These are phyloP conservation scores for Drosophila incognita DNA, from an alignment of 2,888 invertebrate genomes.

Conservation along the genomic window DNA sequence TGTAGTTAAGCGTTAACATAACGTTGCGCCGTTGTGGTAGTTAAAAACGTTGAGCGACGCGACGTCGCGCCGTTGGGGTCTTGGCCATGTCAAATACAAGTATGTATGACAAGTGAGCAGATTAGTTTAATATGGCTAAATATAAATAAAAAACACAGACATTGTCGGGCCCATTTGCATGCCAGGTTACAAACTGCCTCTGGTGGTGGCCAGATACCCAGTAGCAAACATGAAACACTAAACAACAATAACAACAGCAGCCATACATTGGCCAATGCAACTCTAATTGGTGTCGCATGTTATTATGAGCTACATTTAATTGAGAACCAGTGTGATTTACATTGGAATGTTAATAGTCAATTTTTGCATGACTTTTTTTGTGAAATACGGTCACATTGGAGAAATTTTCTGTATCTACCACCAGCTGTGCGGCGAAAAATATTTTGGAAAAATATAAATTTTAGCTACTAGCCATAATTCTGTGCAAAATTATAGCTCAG, in stretches of 20 bases:
- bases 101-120: slow-evolving; percentile 34
- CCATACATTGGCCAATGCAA: slow-evolving; percentile 30
- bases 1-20: slow-evolving; percentile 11
- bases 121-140: slow-evolving; percentile 29
- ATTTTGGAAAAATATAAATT: slow-evolving; percentile 67
- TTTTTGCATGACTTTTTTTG: slow-evolving; percentile 20
- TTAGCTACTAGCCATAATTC: slow-evolving; percentile 59
- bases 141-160: slow-evolving; percentile 9
- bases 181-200: slow-evolving; percentile 26
- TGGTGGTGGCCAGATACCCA: slow-evolving; percentile 25
- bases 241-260: slow-evolving; percentile 12
- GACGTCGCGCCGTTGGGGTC: slow-evolving; percentile 43
- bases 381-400: slow-evolving; percentile 71
- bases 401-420: slow-evolving; percentile 69
- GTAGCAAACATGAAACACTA: slow-evolving; percentile 10
- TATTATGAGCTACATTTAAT: slow-evolving; percentile 24
- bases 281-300: slow-evolving; percentile 16
- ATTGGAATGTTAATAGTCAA: slow-evolving; percentile 38
- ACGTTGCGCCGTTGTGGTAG: slow-evolving; percentile 35
- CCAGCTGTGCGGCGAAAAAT: slow-evolving; percentile 79
- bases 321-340: slow-evolving; percentile 14
- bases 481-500: slow-evolving; percentile 51
- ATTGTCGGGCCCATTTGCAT: slow-evolving; percentile 33
- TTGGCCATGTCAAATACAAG: slow-evolving; percentile 49
- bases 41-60: slow-evolving; percentile 30